A percentile compares a stretch with the other conserved stretches of the same genome.
Evolutionary conservation across 2,113 vertebrate species (phyloP).

Genomic region (Pandion haliaetus): DNA sequence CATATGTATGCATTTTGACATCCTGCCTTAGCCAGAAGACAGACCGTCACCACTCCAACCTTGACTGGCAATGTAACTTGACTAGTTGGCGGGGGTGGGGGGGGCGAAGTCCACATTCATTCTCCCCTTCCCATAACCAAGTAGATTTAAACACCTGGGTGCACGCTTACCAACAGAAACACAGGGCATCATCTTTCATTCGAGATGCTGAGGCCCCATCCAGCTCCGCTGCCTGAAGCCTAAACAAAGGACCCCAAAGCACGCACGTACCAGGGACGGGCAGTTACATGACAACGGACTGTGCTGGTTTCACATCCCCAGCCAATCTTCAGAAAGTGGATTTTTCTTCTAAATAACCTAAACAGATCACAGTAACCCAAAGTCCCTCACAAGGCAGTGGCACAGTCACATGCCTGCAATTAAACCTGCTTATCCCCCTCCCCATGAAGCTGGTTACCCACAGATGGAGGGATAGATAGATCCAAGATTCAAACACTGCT

Average conservation of each 20-base stretch:
- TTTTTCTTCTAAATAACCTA: background rate
- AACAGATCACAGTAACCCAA: background rate
- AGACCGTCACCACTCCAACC: accelerated
- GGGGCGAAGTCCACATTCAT: accelerated
- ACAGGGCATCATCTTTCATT: accelerated
- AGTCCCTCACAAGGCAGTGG: background rate
- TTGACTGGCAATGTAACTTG: accelerated
- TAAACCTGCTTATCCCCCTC: background rate
- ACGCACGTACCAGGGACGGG: accelerated
- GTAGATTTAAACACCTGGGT: background rate
- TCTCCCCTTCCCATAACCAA: background rate
- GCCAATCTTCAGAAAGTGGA: background rate
- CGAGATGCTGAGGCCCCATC: background rate
- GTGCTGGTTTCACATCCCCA: background rate
- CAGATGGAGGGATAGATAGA: accelerated
- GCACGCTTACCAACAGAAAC: too few relatives aligned
- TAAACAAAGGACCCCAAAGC: background rate
- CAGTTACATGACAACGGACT: accelerated
- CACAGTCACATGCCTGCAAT: too few relatives aligned
- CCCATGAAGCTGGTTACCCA: background rate
- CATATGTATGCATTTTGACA: accelerated
- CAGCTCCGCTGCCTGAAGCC: background rate
- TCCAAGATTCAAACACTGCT: background rate
- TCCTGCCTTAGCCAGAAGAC: background rate
- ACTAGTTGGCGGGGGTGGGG: accelerated